Evolutionary conservation across 2,888 invertebrate species (phyloP), one percentile per base, ranked within the genome.

Genomic region (Horisme vitalbata): DNA sequence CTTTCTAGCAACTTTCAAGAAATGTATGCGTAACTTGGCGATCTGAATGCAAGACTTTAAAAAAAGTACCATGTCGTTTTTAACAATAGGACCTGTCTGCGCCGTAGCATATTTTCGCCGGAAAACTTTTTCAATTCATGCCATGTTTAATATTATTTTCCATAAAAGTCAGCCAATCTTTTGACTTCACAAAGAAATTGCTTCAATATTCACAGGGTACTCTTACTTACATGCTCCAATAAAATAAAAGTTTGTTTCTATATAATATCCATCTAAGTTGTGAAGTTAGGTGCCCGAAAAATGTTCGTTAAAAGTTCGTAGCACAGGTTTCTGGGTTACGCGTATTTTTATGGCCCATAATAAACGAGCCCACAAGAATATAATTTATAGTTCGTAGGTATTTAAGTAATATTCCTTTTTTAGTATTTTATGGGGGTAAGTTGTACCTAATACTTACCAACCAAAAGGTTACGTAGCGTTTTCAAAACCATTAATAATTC

Each of bases 91-190:
- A 65, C 60, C 55, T 65, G 57, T 54, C 62, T 61, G 60, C 53
- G 61, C 64, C 64, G 68, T 74, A 58, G 54, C 55, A 56, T 70
- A 63, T 71, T 74, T 71, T 66, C 57, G 46, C 59, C 57, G 62
- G 59, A 52, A 65, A 82, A 81, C 73, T 83, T 82, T 79, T 82
- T 72, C 76, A 79, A 80, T 82, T 79, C 78, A 72, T 70, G 68
- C 71, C 73, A 74, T 81, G 75, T 78, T 78, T 78, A 63, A 68
- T 77, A 78, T 75, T 74, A 78, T 79, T 78, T 79, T 68, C 57
- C 67, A 66, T 59, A 64, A 75, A 77, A 72, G 70, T 68, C 74
- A 71, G 62, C 65, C 70, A 72, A 73, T 76, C 73, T 81, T 76
- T 74, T 65, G 68, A 72, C 71, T 72, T 74, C 57, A 63, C 64